phyloP scores from a whole-genome alignment of 2,797 vertebrate species.

The Corythornis leucogaster region DNA sequence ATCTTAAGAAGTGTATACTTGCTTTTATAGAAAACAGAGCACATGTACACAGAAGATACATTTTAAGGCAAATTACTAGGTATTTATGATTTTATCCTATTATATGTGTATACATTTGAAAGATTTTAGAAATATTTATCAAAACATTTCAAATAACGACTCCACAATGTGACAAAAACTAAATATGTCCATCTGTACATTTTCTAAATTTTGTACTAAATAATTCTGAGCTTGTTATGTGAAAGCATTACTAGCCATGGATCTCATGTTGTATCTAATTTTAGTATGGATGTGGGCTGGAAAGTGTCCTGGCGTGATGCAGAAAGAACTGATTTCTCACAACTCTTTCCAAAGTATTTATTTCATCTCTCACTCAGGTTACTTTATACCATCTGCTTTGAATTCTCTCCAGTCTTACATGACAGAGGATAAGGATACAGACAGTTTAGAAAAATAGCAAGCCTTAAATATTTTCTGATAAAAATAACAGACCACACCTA shows the following conservation, averaged over 20 bases:
- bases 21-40: conserved; percentile 54
- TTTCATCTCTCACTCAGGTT: neutral
- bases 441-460: neutral
- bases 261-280: conserved; percentile 17
- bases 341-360: neutral
- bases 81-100: neutral
- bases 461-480: neutral
- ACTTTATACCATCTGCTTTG: conserved; percentile 12
- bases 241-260: neutral
- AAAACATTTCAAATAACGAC: conserved; percentile 24
- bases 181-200: neutral
- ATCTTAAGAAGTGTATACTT: neutral
- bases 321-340: neutral
- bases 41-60: neutral
- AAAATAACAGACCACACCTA: neutral
- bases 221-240: neutral
- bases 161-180: neutral
- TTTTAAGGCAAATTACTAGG: neutral
- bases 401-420: neutral
- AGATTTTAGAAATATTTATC: conserved; percentile 16
- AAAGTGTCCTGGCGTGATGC: conserved; percentile 2
- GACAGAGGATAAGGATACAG: neutral
- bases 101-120: neutral
- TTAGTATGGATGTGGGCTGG: conserved; percentile 22
- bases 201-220: neutral